Evolutionary conservation across 1,140 invertebrate genomes (phyloP), one percentile per base, ranked within the genome.

Genomic region (Lepidurus packardi): DNA sequence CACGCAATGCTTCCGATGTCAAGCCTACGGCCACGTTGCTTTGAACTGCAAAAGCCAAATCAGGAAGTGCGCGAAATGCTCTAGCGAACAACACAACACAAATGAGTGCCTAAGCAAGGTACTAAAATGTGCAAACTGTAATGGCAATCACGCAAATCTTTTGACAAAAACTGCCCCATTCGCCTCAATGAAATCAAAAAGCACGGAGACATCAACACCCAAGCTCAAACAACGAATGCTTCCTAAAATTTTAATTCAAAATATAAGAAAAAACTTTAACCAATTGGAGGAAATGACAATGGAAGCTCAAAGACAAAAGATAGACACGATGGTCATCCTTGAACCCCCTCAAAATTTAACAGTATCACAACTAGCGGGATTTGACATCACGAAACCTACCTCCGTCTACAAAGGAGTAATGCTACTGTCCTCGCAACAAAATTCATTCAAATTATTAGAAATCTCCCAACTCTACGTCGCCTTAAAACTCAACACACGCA

Each of bases 101-200:
- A 76, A 42, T 2, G 44, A 42, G 9, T 76, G 75, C 44, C 75
- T 1, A 2, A 47, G 16, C 75, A 2, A 1, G 42, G 42, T 34
- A n/a, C 10, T 43, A 41, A 76, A 76, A 76, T 76, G 75, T 43
- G 21, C 42, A 43, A 76, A 76, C 75, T 76, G 75, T 41, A 76
- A 76, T n/a, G 75, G n/a, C 41, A 41, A 21, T 1, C 75, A 76
- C 75, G 41, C 75, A n/a, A n/a, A 44, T 25, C n/a, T 42, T 76
- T 34, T 44, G 41, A 21, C 21, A 42, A 21, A 42, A 76, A 42
- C 41, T 76, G 5, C 6, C 75, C 75, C 21, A 1, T 43, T 42
- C 75, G 75, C 41, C 7, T 76, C 21, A n/a, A 24, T 10, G 41
- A 76, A 76, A 42, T 41, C 3, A 76, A 76, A n/a, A 24, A 43